These are phyloP conservation scores for Clitarchus hookeri DNA, from an alignment of 2,888 invertebrate species.

Conservation along the genomic window DNA sequence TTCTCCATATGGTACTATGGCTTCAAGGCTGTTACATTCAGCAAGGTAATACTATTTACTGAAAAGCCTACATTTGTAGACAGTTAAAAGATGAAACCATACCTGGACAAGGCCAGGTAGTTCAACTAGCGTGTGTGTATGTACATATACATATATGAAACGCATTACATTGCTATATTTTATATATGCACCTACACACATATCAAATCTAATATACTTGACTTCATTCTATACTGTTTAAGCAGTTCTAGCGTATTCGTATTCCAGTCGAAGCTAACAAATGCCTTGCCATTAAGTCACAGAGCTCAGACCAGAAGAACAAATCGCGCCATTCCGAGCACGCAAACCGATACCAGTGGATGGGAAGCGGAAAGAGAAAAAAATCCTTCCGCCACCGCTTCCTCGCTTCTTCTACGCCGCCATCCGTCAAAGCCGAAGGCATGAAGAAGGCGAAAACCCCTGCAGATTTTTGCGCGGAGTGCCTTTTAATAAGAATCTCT, in stretches of 20 bases:
- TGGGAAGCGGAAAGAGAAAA: background rate
- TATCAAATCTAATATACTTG: too few species aligned
- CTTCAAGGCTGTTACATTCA: too few species aligned
- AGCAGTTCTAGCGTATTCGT: background rate
- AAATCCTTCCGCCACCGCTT: background rate
- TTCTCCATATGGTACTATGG: too few species aligned
- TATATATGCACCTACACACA: too few species aligned
- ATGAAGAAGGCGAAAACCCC: background rate
- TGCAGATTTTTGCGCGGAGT: background rate
- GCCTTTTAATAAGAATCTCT: conserved; percentile 14
- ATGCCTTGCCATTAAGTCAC: background rate
- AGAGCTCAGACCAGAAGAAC: background rate
- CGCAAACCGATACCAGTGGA: background rate
- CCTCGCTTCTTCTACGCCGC: background rate
- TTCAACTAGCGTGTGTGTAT: too few species aligned
- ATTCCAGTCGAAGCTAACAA: background rate
- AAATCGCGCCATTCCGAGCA: background rate
- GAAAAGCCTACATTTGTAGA: too few species aligned
- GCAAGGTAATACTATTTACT: too few species aligned
- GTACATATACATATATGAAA: too few species aligned
- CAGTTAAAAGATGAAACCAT: too few species aligned
- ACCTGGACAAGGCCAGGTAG: too few species aligned
- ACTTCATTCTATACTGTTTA: too few species aligned
- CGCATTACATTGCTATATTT: too few species aligned
- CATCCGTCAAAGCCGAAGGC: background rate